phyloP scores from a whole-genome alignment of 2,888 invertebrate genomes.

The Leptinotarsa rubiginosa region DNA sequence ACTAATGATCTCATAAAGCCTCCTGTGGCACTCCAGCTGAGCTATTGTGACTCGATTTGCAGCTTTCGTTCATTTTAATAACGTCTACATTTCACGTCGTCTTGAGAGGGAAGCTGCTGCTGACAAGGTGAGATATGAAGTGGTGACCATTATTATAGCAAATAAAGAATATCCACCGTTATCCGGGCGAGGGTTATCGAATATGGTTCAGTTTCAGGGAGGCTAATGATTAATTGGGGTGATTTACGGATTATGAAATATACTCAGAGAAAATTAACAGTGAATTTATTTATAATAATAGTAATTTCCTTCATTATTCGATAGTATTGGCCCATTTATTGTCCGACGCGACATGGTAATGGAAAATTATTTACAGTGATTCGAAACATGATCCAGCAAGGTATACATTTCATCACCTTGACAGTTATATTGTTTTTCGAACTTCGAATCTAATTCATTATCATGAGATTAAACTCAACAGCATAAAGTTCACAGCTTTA shows the following conservation, averaged over 20 bases:
- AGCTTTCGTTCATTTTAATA: constrained; percentile 52
- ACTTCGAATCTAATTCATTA: no score
- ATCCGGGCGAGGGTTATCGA: constrained; percentile 3
- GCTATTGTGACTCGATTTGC: constrained; percentile 51
- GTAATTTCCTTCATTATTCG: no score
- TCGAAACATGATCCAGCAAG: no score
- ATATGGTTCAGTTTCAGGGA: constrained; percentile 3
- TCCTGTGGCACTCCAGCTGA: constrained; percentile 37
- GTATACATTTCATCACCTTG: no score
- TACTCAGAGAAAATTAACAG: not conserved
- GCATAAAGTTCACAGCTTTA: no score
- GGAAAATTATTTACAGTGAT: no score
- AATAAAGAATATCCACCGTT: constrained; percentile 31
- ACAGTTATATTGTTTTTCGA: no score
- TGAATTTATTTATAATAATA: no score
- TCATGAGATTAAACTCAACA: no score
- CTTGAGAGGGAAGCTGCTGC: constrained; percentile 42
- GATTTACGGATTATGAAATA: not conserved
- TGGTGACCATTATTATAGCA: constrained; percentile 36
- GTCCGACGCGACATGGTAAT: no score
- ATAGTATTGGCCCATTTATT: no score
- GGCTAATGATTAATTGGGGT: not conserved
- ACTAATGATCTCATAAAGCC: constrained; percentile 62
- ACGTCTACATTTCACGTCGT: constrained; percentile 43
- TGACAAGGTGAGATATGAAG: constrained; percentile 43